Percentiles rank a stretch among this genome's conserved stretches.
Evolutionary conservation across 1,140 invertebrate species (phyloP).

Genomic region (Brachionus rotundiformis): DNA sequence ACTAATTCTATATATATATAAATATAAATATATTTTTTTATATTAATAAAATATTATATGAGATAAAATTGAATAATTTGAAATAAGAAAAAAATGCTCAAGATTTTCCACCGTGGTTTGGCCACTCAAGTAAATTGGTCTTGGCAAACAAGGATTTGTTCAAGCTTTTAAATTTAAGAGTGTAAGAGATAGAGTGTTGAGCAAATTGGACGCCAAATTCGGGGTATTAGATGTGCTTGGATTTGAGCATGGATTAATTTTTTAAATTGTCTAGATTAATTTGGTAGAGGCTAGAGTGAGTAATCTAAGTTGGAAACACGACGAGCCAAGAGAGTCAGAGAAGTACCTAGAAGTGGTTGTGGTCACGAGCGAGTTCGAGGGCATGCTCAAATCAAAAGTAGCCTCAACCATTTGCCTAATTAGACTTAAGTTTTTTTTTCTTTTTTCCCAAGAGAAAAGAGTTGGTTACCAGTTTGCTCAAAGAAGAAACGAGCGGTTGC

Average conservation of each 20-base stretch:
- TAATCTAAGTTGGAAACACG: slow-evolving; percentile 36
- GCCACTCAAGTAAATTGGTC: slow-evolving; percentile 4
- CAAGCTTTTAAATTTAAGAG: not conserved
- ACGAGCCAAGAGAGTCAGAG: slow-evolving; percentile 10
- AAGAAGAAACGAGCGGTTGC: not conserved
- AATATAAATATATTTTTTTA: no score
- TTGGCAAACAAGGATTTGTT: not conserved
- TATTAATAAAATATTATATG: no score
- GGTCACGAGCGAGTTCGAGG: slow-evolving; percentile 6
- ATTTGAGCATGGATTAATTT: slow-evolving; percentile 9
- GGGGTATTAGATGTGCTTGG: slow-evolving; percentile 26
- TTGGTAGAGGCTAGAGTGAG: slow-evolving; percentile 37
- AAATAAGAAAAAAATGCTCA: slow-evolving; percentile 9
- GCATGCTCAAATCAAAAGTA: slow-evolving; percentile 25
- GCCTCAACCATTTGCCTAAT: no score
- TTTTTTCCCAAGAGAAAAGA: slow-evolving; percentile 2
- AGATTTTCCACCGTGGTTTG: slow-evolving; percentile 9
- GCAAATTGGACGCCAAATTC: slow-evolving; percentile 8
- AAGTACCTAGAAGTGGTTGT: slow-evolving; percentile 31
- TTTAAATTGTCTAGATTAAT: not conserved
- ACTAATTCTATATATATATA: slow-evolving; percentile 21
- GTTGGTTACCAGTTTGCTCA: not conserved
- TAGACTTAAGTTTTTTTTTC: not conserved
- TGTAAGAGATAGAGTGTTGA: not conserved
- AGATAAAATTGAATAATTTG: not conserved